These are phyloP conservation scores for Papilio polytes DNA, from an alignment of 1,140 invertebrate genomes.

Conservation along the genomic window DNA sequence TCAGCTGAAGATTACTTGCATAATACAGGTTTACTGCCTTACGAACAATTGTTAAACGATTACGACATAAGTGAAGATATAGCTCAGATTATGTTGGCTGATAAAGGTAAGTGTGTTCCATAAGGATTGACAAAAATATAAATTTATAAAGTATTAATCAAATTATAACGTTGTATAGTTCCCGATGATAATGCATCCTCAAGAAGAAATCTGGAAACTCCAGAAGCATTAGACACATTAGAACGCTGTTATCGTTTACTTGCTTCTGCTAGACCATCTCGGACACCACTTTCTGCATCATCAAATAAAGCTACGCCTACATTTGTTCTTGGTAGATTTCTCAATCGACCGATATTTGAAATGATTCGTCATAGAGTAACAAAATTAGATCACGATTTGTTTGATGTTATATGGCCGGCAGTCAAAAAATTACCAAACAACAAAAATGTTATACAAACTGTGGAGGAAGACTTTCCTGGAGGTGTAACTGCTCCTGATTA, in stretches of 20 bases:
- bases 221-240: constrained; percentile 87
- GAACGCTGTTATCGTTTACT: constrained; percentile 89
- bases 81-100: constrained; percentile 87
- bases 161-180: constrained; percentile 80
- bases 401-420: constrained; percentile 92
- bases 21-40: constrained; percentile 88
- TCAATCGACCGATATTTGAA: constrained; percentile 88
- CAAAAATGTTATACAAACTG: constrained; percentile 81
- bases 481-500: constrained; percentile 92
- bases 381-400: constrained; percentile 90
- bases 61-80: constrained; percentile 88
- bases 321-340: constrained; percentile 86
- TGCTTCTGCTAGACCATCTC: constrained; percentile 82
- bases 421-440: constrained; percentile 88
- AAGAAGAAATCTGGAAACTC: constrained; percentile 87
- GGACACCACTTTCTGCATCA: constrained; percentile 84
- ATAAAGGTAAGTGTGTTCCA: constrained; percentile 87
- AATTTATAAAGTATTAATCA: constrained; percentile 41
- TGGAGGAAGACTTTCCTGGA: constrained; percentile 88
- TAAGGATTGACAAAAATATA: constrained; percentile 32
- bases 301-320: constrained; percentile 85
- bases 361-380: constrained; percentile 88
- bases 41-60: constrained; percentile 87
- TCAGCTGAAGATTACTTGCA: constrained; percentile 91
- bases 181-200: constrained; percentile 88